These are phyloP conservation scores for Diarsia rubi DNA, from an alignment of 2,888 invertebrate species.

Conservation along the genomic window DNA sequence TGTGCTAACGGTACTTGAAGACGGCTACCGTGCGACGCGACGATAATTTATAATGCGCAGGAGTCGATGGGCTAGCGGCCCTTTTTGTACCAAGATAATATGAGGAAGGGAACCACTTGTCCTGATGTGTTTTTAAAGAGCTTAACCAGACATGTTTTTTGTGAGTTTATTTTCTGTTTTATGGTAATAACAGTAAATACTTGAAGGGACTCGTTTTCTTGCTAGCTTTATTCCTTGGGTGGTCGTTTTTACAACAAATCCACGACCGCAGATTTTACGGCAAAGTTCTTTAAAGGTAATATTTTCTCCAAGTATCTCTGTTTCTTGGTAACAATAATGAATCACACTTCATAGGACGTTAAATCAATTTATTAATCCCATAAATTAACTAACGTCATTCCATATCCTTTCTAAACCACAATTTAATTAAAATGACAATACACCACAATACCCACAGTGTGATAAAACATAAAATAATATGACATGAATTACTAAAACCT, in stretches of 20 bases:
- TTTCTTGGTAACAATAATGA: neutral
- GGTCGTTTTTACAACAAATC: neutral
- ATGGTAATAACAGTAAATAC: neutral
- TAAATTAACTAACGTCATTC: conserved; percentile 33
- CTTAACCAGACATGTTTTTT: neutral
- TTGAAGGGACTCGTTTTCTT: neutral
- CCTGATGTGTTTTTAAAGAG: conserved; percentile 28
- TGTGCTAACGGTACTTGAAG: conserved; percentile 53
- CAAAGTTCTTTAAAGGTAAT: neutral
- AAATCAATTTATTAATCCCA: neutral
- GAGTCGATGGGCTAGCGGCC: conserved; percentile 24
- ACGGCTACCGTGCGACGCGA: conserved; percentile 49
- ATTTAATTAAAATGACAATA: conserved; percentile 20
- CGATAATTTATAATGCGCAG: conserved; percentile 45
- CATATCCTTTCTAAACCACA: conserved; percentile 45
- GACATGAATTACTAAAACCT: neutral
- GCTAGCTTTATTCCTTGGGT: neutral
- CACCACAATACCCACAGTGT: neutral
- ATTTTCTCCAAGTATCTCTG: neutral
- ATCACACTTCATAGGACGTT: neutral
- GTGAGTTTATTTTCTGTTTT: neutral
- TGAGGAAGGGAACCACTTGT: neutral
- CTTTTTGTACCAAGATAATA: conserved; percentile 15
- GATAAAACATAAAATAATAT: neutral
- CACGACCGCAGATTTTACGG: neutral